These are phyloP conservation scores for Lasioglossum oenotherae DNA, from an alignment of 2,888 invertebrate species.

Conservation along the genomic window DNA sequence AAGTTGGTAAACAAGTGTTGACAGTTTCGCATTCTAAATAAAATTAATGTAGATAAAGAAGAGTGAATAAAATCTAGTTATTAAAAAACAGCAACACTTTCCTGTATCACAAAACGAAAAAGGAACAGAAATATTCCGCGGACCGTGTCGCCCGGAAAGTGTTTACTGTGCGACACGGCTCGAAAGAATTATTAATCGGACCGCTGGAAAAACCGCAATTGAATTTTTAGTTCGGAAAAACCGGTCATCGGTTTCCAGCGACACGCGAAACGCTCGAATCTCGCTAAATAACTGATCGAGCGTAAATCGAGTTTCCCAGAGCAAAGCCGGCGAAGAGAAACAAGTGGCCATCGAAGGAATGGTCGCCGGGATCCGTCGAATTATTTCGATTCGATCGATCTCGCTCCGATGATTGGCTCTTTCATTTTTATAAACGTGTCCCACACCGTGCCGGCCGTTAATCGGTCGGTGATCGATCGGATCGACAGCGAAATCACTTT, in stretches of 20 bases:
- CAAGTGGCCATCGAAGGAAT: not conserved
- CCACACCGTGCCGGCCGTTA: not conserved
- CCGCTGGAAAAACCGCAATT: not conserved
- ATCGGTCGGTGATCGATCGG: conserved; percentile 36
- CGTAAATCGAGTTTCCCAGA: conserved; percentile 21
- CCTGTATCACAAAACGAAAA: not conserved
- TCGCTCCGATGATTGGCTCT: conserved; percentile 12
- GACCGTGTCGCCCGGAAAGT: not conserved
- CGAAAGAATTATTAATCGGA: not conserved
- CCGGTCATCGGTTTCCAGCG: conserved; percentile 3
- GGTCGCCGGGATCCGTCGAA: not conserved
- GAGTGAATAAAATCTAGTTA: too few relatives aligned
- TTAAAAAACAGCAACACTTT: not conserved
- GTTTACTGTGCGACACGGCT: not conserved
- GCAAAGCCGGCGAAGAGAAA: not conserved
- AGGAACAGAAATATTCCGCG: not conserved
- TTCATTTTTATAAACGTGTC: conserved; percentile 28
- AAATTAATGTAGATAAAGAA: too few relatives aligned
- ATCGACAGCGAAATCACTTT: conserved; percentile 35
- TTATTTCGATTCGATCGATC: conserved; percentile 39
- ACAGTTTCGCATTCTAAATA: too few relatives aligned
- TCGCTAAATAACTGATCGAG: conserved; percentile 19
- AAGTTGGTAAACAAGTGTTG: too few relatives aligned
- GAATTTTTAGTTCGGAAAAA: not conserved
- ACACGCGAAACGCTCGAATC: not conserved